These are phyloP conservation scores for Sycophaga agraensis DNA, from an alignment of 1,140 invertebrate genomes.

Conservation along the genomic window DNA sequence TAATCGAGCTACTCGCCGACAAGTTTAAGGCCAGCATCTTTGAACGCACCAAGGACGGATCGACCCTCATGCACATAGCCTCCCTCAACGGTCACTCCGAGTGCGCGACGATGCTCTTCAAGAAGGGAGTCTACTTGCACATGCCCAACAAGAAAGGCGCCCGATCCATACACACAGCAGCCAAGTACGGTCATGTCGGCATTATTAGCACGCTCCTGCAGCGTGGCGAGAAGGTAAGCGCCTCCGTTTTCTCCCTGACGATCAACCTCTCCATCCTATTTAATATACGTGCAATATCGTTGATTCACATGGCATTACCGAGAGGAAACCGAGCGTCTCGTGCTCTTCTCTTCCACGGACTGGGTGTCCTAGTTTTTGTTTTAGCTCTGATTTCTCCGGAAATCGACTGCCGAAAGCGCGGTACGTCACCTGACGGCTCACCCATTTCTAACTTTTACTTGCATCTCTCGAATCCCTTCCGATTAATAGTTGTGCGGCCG, in stretches of 20 bases:
- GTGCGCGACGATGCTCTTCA: conserved; percentile 97
- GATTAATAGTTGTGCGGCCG: too few relatives aligned
- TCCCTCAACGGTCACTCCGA: conserved; percentile 95
- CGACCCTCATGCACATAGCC: conserved; percentile 97
- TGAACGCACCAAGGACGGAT: conserved; percentile 94
- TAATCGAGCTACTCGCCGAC: conserved; percentile 95
- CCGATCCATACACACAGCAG: conserved; percentile 89
- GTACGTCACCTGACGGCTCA: too few relatives aligned
- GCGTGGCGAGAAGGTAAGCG: conserved; percentile 85
- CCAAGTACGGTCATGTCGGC: conserved; percentile 90
- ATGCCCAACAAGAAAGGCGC: conserved; percentile 98
- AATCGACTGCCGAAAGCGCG: too few relatives aligned
- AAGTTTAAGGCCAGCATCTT: conserved; percentile 97
- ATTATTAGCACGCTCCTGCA: conserved; percentile 95
- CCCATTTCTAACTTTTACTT: too few relatives aligned
- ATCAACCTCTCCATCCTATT: neutral
- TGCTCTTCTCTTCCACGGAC: neutral
- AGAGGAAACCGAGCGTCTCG: too few relatives aligned
- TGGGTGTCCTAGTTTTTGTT: too few relatives aligned
- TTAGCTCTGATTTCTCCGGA: too few relatives aligned
- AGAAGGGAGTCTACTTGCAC: conserved; percentile 97
- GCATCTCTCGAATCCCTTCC: too few relatives aligned
- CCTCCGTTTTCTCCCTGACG: neutral
- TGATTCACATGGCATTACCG: too few relatives aligned
- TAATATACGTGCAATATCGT: too few relatives aligned